A percentile compares a stretch with the other conserved stretches of the same genome.
Conservation (phyloP, 2,113 vertebrate species). For the Proteles cristata region DNA sequence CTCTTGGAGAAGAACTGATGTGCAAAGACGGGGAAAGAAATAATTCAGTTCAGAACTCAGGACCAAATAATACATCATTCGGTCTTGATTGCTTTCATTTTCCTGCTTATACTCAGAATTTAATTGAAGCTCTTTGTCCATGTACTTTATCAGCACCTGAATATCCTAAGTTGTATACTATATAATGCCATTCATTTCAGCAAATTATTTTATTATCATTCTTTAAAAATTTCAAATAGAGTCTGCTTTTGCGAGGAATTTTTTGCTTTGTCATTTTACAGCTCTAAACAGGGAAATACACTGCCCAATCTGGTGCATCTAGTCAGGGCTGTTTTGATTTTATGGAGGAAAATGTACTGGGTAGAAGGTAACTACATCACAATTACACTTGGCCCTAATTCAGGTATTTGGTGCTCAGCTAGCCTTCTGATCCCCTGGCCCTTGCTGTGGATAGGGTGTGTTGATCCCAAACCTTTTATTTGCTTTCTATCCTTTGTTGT, state of each 20-base stretch:
- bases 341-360: neutral
- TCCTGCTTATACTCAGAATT: neutral
- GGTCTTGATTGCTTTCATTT: neutral
- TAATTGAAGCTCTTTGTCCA: neutral
- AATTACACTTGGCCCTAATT: neutral
- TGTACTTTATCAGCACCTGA: neutral
- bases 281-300: neutral
- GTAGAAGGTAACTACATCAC: neutral
- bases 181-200: conserved; percentile 7
- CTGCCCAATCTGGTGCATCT: neutral
- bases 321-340: neutral
- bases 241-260: neutral
- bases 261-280: neutral
- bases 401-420: too few species aligned
- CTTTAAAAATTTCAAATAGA: neutral
- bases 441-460: neutral
- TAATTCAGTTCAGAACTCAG: neutral
- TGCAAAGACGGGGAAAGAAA: conserved; percentile 29
- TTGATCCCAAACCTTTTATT: neutral
- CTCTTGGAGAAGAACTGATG: neutral
- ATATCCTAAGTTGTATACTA: neutral
- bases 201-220: neutral
- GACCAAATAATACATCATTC: neutral
- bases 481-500: neutral
- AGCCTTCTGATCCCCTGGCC: neutral